These are phyloP conservation scores for Australoheros scitulus DNA, from an alignment of 2,113 vertebrate genomes.

Conservation along the genomic window DNA sequence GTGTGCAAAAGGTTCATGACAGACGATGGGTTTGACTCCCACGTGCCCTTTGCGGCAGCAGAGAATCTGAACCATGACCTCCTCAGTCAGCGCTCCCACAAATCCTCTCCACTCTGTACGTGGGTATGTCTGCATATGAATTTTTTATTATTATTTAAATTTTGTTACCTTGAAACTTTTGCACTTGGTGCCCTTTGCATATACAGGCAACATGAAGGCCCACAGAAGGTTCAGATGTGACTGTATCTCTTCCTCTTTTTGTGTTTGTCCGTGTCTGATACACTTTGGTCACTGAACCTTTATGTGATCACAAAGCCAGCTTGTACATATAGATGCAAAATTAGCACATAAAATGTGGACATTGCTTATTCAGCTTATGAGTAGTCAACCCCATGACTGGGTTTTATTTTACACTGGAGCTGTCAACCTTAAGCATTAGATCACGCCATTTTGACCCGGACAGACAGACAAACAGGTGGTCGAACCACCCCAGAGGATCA, in stretches of 20 bases:
- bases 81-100: slow-evolving; percentile 62
- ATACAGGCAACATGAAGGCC: background rate
- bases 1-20: slow-evolving; percentile 21
- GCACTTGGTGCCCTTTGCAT: slow-evolving; percentile 2
- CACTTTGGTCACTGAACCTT: background rate
- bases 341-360: background rate
- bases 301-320: background rate
- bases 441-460: slow-evolving; percentile 38
- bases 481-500: slow-evolving; percentile 66
- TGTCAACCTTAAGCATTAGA: slow-evolving; percentile 54
- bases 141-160: background rate
- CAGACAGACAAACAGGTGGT: slow-evolving; percentile 77
- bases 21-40: slow-evolving; percentile 35
- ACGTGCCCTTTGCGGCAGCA: slow-evolving; percentile 57
- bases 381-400: background rate
- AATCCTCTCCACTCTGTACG: slow-evolving; percentile 32
- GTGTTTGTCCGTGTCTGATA: background rate
- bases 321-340: background rate
- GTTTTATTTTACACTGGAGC: slow-evolving; percentile 38
- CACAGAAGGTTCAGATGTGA: slow-evolving; percentile 15
- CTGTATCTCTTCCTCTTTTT: background rate
- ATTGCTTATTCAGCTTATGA: background rate
- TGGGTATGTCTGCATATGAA: slow-evolving; percentile 35
- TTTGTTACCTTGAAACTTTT: slow-evolving; percentile 21
- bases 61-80: slow-evolving; percentile 59